Evolutionary conservation across 2,113 vertebrate species (phyloP).

Genomic region (Forbesichthys papilliferus): DNA sequence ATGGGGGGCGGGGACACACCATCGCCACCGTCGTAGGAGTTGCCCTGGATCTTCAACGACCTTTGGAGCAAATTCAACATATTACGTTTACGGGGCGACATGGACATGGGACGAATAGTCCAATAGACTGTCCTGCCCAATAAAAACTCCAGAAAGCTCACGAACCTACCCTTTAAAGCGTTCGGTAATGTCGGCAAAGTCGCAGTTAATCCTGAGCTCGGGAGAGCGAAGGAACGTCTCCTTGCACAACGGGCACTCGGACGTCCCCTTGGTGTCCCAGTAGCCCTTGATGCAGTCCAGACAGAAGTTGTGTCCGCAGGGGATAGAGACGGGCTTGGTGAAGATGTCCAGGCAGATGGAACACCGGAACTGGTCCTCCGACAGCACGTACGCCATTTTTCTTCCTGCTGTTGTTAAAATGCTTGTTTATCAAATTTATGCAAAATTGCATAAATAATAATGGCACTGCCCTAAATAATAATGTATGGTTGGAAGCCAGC

Average conservation of each 20-base stretch:
- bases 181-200: conserved; percentile 49
- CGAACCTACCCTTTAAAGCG: conserved; percentile 42
- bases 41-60: not conserved
- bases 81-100: no score
- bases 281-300: conserved; percentile 48
- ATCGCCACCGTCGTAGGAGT: no score
- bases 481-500: no score
- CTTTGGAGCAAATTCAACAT: not conserved
- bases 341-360: conserved; percentile 67
- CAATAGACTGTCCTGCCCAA: not conserved
- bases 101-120: no score
- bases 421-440: no score
- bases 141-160: not conserved
- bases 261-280: conserved; percentile 36
- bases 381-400: conserved; percentile 37
- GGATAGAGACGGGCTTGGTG: conserved; percentile 54
- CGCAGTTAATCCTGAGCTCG: conserved; percentile 42
- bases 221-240: conserved; percentile 40
- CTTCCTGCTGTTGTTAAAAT: not conserved
- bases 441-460: no score
- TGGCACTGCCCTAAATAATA: no score
- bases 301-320: conserved; percentile 71
- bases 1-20: not conserved
- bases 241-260: conserved; percentile 60
- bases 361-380: conserved; percentile 55